Percentiles rank a stretch among this genome's conserved stretches.
Conservation (phyloP, 2,888 invertebrate genomes). For the Pyrgus malvae region DNA sequence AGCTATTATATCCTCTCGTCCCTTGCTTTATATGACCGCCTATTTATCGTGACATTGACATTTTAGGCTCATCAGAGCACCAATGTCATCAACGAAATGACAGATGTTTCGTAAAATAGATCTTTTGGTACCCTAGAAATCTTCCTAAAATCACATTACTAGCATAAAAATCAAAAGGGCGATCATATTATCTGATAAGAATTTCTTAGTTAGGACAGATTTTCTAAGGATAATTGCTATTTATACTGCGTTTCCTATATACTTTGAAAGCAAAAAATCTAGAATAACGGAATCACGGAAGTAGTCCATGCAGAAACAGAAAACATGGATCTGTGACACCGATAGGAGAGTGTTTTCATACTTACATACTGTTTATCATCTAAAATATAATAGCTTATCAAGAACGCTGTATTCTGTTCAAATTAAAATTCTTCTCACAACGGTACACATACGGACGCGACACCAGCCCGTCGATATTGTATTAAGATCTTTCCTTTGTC, state of each 20-base stretch:
- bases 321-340: conserved; percentile 38
- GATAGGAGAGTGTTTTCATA: conserved; percentile 35
- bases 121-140: neutral
- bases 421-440: no score
- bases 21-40: conserved; percentile 64
- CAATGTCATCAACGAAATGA: conserved; percentile 47
- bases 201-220: no score
- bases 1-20: conserved; percentile 61
- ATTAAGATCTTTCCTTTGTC: conserved; percentile 71
- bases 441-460: conserved; percentile 42
- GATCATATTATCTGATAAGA: no score
- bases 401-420: no score
- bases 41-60: conserved; percentile 71
- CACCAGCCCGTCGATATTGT: conserved; percentile 52
- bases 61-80: conserved; percentile 51
- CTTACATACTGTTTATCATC: conserved; percentile 26
- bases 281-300: no score
- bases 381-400: no score
- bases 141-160: no score
- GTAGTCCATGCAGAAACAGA: conserved; percentile 39
- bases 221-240: conserved; percentile 18
- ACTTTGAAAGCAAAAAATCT: conserved; percentile 21
- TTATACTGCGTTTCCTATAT: conserved; percentile 20
- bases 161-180: no score
- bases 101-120: no score